Evolutionary conservation across 1,140 invertebrate genomes (phyloP).

Genomic region (Panagrolaimus sp.): DNA sequence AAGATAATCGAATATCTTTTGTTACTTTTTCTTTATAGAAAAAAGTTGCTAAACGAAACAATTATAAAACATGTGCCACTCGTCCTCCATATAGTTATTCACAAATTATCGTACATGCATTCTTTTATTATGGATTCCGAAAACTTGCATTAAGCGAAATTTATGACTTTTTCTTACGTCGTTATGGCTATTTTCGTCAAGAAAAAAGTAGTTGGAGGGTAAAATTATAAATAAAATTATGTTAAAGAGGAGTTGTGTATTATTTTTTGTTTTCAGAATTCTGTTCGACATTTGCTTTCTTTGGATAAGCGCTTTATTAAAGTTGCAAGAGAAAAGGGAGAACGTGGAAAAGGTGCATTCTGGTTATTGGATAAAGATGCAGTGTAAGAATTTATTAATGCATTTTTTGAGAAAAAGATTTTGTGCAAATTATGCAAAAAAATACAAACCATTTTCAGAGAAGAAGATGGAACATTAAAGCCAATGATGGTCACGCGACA

Average conservation of each 20-base stretch:
- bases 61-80: too few species aligned
- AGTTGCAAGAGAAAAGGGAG: not conserved
- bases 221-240: not conserved
- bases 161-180: not conserved
- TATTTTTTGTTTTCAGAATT: not conserved
- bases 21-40: too few species aligned
- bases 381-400: not conserved
- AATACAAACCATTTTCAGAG: not conserved
- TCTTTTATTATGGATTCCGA: not conserved
- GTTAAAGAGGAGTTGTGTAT: not conserved
- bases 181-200: not conserved
- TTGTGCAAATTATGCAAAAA: too few species aligned
- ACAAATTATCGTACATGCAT: constrained; percentile 7
- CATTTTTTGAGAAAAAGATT: not conserved
- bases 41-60: too few species aligned
- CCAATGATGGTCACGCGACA: not conserved
- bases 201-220: not conserved
- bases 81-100: not conserved
- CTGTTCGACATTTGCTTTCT: constrained; percentile 9
- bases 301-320: constrained; percentile 3
- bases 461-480: constrained; percentile 6
- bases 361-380: constrained; percentile 1
- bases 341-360: not conserved
- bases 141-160: constrained; percentile 1
- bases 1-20: too few species aligned